Evolutionary conservation across 2,113 vertebrate genomes (phyloP).

Genomic region (Neomonachus schauinslandi): DNA sequence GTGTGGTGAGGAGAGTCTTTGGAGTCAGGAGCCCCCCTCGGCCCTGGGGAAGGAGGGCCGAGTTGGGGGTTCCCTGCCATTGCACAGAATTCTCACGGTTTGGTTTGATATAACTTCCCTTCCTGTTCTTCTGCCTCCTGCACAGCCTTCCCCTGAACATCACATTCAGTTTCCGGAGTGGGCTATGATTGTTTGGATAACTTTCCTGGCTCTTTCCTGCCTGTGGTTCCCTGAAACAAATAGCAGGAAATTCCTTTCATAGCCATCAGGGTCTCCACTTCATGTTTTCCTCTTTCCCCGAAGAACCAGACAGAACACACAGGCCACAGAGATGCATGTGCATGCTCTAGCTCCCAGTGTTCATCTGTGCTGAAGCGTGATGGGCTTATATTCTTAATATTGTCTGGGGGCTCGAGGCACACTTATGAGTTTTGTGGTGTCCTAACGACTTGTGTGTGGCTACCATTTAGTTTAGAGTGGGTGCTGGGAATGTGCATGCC

Average conservation of each 20-base stretch:
- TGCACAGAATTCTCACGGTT: neutral
- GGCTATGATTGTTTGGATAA: neutral
- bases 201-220: constrained; percentile 29
- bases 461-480: neutral
- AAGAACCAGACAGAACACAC: neutral
- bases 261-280: neutral
- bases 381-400: neutral
- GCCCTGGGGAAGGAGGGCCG: neutral
- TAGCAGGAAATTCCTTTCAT: constrained; percentile 21
- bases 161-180: neutral
- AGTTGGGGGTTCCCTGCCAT: too few species aligned
- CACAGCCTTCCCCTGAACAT: neutral
- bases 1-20: neutral
- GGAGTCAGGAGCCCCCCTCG: neutral
- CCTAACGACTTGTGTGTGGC: neutral
- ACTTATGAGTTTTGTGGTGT: neutral
- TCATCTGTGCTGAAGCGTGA: neutral
- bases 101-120: neutral
- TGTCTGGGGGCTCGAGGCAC: neutral
- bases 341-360: neutral
- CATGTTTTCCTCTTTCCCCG: neutral
- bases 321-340: neutral
- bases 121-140: neutral
- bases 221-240: neutral
- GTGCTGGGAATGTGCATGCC: neutral